Percentiles rank a stretch among this genome's conserved stretches.
Evolutionary conservation across 2,888 invertebrate species (phyloP).

Genomic region (Chloromyia formosa): DNA sequence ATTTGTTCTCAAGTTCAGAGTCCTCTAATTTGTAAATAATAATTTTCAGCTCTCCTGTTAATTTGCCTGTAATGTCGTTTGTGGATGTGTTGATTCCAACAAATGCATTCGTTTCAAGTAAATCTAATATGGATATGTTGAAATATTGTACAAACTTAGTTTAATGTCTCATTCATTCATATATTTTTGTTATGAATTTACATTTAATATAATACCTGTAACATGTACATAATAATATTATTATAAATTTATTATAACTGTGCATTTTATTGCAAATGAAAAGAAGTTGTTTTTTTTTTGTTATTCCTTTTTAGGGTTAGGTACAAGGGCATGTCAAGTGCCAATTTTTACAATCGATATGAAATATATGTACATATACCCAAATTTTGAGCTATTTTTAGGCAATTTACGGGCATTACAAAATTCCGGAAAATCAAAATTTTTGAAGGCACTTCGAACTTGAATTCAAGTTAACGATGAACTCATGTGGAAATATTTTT

Average conservation of each 20-base stretch:
- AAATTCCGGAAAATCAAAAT: too few relatives aligned
- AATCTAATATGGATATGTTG: constrained; percentile 15
- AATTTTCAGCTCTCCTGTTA: not conserved
- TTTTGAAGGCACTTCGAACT: too few relatives aligned
- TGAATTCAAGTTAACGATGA: too few relatives aligned
- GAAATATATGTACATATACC: too few relatives aligned
- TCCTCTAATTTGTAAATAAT: not conserved
- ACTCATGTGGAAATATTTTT: too few relatives aligned
- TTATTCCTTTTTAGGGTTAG: too few relatives aligned
- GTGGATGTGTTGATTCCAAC: not conserved
- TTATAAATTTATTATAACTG: constrained; percentile 24
- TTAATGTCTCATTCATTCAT: constrained; percentile 21
- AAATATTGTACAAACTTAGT: constrained; percentile 32
- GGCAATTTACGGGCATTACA: too few relatives aligned
- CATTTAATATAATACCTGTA: constrained; percentile 31
- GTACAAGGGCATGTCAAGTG: too few relatives aligned
- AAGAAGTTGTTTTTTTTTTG: too few relatives aligned
- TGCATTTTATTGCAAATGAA: not conserved
- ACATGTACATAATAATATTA: constrained; percentile 22
- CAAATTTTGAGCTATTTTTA: too few relatives aligned
- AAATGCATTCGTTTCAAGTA: not conserved
- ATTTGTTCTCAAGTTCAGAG: not conserved
- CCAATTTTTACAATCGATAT: too few relatives aligned
- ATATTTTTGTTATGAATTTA: constrained; percentile 42
- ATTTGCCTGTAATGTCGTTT: not conserved